phyloP scores from a whole-genome alignment of 2,797 vertebrate genomes.

The Trachurus trachurus region DNA sequence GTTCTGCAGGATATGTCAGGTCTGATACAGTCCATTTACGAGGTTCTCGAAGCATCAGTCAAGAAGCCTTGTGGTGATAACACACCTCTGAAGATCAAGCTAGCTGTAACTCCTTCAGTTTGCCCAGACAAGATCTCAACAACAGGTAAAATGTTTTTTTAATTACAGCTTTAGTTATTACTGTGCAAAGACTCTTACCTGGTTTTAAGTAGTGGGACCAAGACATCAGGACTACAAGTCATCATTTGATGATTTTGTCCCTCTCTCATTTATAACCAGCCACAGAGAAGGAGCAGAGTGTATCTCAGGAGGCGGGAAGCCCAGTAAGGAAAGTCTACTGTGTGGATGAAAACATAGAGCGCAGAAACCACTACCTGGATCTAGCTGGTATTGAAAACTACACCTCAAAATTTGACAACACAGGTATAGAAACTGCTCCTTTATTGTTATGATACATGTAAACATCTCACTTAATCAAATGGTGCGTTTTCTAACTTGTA shows the following conservation, averaged over 20 bases:
- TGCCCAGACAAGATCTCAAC: constrained; percentile 59
- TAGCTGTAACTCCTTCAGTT: constrained; percentile 88
- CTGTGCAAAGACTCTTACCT: neutral
- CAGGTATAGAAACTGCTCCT: constrained; percentile 76
- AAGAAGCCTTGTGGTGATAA: constrained; percentile 87
- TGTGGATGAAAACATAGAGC: constrained; percentile 92
- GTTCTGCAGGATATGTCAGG: constrained; percentile 90
- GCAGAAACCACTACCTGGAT: constrained; percentile 95
- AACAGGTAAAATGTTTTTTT: constrained; percentile 67
- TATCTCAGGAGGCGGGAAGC: constrained; percentile 17
- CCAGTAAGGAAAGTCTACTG: constrained; percentile 80
- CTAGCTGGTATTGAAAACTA: constrained; percentile 94
- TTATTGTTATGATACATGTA: neutral
- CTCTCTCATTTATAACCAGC: constrained; percentile 4
- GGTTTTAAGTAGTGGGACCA: neutral
- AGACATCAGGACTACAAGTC: neutral
- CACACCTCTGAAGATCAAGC: constrained; percentile 90
- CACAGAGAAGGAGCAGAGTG: constrained; percentile 54
- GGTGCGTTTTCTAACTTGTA: neutral
- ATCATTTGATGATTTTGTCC: neutral
- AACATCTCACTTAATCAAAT: neutral
- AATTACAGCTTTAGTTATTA: neutral
- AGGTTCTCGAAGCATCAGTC: constrained; percentile 90
- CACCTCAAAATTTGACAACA: constrained; percentile 88
- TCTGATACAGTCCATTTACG: constrained; percentile 91